Evolutionary conservation across 2,113 vertebrate genomes (phyloP), one percentile per base, ranked within the genome.

Genomic region (Fulmarus glacialis): DNA sequence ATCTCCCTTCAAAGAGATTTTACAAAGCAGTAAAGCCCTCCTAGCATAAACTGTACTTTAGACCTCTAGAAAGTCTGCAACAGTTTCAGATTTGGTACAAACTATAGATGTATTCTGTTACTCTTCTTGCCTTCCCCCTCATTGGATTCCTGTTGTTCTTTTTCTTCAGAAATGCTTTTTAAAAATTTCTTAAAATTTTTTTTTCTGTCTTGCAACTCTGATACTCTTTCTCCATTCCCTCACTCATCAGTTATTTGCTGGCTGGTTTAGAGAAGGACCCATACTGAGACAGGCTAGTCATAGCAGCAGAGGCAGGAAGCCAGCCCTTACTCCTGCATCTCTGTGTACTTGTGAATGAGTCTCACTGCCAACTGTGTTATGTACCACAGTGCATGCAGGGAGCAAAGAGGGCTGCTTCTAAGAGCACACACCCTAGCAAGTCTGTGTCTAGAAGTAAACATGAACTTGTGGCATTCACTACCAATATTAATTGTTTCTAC

Each of bases 21-120:
- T 47, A 82, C 34, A 72, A 93, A 91, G 78, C 70, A 73, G 42
- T 66, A 92, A 94, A 95, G 38, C n/a, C 67, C 71, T 93, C 55
- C 40, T 42, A 80, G 79, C 59, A 83, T 11, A 86, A 88, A 68
- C 36, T 63, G 66, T 40, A 86, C 79, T 75, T 92, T 50, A 83
- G 62, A 80, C 36, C 45, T 55, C 64, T 63, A 79, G 36, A 80
- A 93, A 93, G 22, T 19, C 34, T 78, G 45, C 36, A 94, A 90
- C 22, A 50, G 34, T 64, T 82, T 90, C 60, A 64, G 19, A 89
- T 79, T 87, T 82, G 62, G 24, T 86, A 71, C 36, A 68, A 88
- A 62, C 12, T 52, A 36, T 8, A 60, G 52, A 59, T 32, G 12
- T 40, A 78, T 32, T 81, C 34, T 64, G 43, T 63, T 66, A 81